Base-by-base conservation (phyloP, 2,888 invertebrate species). In the Polydrusus pterygomalis region DNA sequence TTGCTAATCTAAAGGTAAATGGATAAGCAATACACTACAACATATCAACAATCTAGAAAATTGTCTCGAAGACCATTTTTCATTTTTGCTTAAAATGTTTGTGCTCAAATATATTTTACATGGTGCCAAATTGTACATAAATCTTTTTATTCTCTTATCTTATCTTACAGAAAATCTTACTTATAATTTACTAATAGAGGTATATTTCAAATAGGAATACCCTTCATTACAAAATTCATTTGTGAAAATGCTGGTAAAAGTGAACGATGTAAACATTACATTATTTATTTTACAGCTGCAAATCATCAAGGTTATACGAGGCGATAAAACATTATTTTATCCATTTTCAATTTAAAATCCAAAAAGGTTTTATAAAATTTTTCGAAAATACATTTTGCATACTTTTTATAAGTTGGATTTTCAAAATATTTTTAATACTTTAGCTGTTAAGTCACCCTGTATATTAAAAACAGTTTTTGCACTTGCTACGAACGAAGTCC, bases 401-500 rank as follows among this genome's bases (percentile, higher is more conserved):
- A 30, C 30, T 30, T 30, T 8, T 2, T 30, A 13, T 15, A 40
- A 38, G 15, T n/a, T 17, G 1, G 1, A 18, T 15, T 25, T 56
- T 30, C 45, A 25, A 8, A 54, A 9, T 7, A 6, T 34, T 7
- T 7, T 34, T n/a, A 13, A 20, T 9, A 62, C 30, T 30, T 62
- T 11, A 11, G 8, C n/a, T 10, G 25, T 43, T 45, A 7, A 11
- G 43, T 6, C 43, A 34, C 34, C 34, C 10, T 34, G 34, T 34
- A 34, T 34, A 34, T 34, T 34, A 34, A 2, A 9, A 34, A 10
- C 10, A 34, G 8, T 43, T 43, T 43, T n/a, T 18, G 51, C 20
- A 1, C 58, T 20, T 69, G 80, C 79, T 84, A 87, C 64, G 87
- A 85, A 78, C 88, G 80, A 70, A 87, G 82, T 54, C 88, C 88